Evolutionary conservation across 1,140 invertebrate genomes (phyloP), one percentile per base, ranked within the genome.

Genomic region (Sitophilus oryzae): DNA sequence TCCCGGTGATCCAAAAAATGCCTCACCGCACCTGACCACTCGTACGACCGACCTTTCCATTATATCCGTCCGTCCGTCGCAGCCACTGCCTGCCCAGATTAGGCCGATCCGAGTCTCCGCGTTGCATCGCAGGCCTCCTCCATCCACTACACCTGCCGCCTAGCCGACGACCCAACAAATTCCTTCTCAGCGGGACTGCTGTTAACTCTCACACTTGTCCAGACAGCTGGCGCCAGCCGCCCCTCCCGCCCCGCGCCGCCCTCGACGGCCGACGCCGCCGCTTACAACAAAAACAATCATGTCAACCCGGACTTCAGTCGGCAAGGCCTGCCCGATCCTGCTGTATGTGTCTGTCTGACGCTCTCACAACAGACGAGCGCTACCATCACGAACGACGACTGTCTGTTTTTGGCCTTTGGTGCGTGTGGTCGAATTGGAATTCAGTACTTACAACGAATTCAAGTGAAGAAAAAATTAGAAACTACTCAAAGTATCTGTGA

Each of bases 181-280:
- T 56, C 54, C 54, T 56, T 56, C 54, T 46, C 54, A 50, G 54
- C 54, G 42, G 54, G 54, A 50, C 54, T 50, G 59, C 53, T 60
- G 59, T 61, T 61, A 61, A 56, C 56, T 61, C 59, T 61, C 59
- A 61, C 59, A 61, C 59, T 61, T 61, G 55, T 57, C 60, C 60
- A 62, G 60, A 62, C 60, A 58, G 56, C 60, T 62, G 60, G 60
- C 60, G 60, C 60, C 60, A 62, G 54, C 41, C 14, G 36, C 18
- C 35, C 25, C 41, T 20, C 49, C 30, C 35, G 16, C 59, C 55
- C 44, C 21, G 34, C 34, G 15, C 54, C 53, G 16, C 45, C 35
- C 47, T 10, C 37, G 34, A 35, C 55, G 47, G 30, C 48, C 49
- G 15, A 14, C 30, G 14, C 22, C 44, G 47, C 22, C 40, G 37